These are phyloP conservation scores for Raja brachyura DNA, from an alignment of 2,113 vertebrate species.

Conservation along the genomic window DNA sequence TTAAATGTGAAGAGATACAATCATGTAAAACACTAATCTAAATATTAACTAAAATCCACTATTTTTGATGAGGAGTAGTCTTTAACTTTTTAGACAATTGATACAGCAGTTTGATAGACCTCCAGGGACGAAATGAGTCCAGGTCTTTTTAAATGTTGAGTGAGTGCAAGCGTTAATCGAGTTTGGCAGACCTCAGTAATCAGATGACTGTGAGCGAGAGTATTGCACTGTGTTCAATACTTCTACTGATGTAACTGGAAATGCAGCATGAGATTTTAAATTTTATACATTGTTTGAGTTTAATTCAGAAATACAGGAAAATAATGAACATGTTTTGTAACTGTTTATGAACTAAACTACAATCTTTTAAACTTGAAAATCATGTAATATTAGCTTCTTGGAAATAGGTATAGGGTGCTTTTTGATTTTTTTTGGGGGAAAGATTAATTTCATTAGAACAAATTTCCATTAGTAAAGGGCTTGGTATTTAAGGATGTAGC, in stretches of 20 bases:
- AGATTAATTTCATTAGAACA: constrained; percentile 15
- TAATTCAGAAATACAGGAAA: constrained; percentile 54
- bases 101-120: constrained; percentile 40
- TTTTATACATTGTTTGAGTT: constrained; percentile 52
- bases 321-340: constrained; percentile 50
- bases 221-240: constrained; percentile 54
- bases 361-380: constrained; percentile 56
- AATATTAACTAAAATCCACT: constrained; percentile 43
- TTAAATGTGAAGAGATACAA: constrained; percentile 47
- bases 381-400: constrained; percentile 42
- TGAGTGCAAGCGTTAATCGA: constrained; percentile 43
- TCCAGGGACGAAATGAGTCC: constrained; percentile 44
- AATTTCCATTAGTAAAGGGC: not conserved
- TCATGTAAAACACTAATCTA: constrained; percentile 63
- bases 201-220: constrained; percentile 44
- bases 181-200: constrained; percentile 50
- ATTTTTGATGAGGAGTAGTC: constrained; percentile 24
- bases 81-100: constrained; percentile 26
- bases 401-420: constrained; percentile 3
- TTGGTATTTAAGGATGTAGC: constrained; percentile 28
- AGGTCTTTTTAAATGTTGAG: constrained; percentile 48
- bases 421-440: not conserved
- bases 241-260: constrained; percentile 59
- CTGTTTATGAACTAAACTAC: constrained; percentile 48
- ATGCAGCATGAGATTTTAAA: constrained; percentile 52